A percentile compares a stretch with the other conserved stretches of the same genome.
These are phyloP conservation scores for Oligia strigilis DNA, from an alignment of 2,888 invertebrate species.

Conservation along the genomic window DNA sequence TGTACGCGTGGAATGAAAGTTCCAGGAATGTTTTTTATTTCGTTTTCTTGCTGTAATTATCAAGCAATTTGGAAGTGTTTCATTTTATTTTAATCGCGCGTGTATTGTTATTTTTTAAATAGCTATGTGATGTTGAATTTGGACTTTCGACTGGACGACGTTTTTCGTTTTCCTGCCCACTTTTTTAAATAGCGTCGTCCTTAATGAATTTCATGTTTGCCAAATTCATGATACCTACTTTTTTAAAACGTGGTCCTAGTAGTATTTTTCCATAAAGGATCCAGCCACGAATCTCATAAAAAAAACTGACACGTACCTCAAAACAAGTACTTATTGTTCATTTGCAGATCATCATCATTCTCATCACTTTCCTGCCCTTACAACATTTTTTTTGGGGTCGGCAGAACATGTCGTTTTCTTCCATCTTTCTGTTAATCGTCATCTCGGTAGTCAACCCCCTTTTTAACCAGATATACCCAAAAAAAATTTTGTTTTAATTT, in stretches of 20 bases:
- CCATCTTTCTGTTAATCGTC: too few species aligned
- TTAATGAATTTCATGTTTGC: not conserved
- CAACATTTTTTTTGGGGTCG: too few species aligned
- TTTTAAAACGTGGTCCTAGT: not conserved
- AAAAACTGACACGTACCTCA: not conserved
- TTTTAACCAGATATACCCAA: not conserved
- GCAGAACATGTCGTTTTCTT: too few species aligned
- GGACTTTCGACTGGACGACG: too few species aligned
- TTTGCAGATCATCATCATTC: too few species aligned
- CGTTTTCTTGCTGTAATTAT: constrained; percentile 32
- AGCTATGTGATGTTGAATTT: not conserved
- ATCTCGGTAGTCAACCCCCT: too few species aligned
- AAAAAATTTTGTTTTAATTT: not conserved
- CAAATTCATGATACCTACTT: not conserved
- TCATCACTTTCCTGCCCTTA: too few species aligned
- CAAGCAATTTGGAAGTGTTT: constrained; percentile 4
- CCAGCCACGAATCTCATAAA: too few species aligned
- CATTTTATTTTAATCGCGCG: constrained; percentile 1
- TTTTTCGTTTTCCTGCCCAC: not conserved
- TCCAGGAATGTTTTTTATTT: constrained; percentile 20
- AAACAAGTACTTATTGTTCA: not conserved
- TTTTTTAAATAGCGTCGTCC: not conserved
- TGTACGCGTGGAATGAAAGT: constrained; percentile 45
- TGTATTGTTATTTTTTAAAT: constrained; percentile 8
- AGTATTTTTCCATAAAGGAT: not conserved